Percentiles rank a stretch among this genome's conserved stretches.
phyloP scores from a whole-genome alignment of 2,888 invertebrate genomes.

The Tachina grossa region DNA sequence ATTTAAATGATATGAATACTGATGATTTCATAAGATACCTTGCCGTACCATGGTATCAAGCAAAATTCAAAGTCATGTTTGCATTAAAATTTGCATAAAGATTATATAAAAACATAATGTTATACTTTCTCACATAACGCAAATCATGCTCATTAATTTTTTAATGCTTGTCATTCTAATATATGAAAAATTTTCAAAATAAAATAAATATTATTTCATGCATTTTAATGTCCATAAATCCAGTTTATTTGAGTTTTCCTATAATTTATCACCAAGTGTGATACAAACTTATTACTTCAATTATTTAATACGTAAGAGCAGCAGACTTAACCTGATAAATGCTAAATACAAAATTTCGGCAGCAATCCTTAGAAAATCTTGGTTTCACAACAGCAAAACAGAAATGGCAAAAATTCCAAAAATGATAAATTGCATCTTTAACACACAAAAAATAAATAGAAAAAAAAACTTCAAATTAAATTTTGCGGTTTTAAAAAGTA shows the following conservation, averaged over 20 bases:
- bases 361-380: constrained; percentile 28
- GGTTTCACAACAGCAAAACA: constrained; percentile 23
- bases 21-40: background rate
- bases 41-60: background rate
- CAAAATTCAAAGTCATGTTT: background rate
- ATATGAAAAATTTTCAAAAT: background rate
- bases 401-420: constrained; percentile 34
- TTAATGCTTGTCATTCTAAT: background rate
- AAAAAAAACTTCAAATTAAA: constrained; percentile 12
- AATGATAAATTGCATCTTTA: constrained; percentile 55
- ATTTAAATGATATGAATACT: background rate
- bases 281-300: constrained; percentile 3
- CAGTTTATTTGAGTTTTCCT: constrained; percentile 1
- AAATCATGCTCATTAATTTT: constrained; percentile 1
- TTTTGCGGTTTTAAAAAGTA: constrained; percentile 30
- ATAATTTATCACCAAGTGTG: constrained; percentile 3
- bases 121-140: background rate
- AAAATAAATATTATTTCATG: background rate
- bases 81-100: background rate
- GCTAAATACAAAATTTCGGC: constrained; percentile 5
- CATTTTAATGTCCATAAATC: background rate
- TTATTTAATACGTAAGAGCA: constrained; percentile 47
- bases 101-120: background rate
- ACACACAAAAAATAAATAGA: constrained; percentile 1
- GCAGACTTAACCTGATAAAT: constrained; percentile 36